Conservation (phyloP, 2,113 vertebrate genomes). For the Carassius carassius region DNA sequence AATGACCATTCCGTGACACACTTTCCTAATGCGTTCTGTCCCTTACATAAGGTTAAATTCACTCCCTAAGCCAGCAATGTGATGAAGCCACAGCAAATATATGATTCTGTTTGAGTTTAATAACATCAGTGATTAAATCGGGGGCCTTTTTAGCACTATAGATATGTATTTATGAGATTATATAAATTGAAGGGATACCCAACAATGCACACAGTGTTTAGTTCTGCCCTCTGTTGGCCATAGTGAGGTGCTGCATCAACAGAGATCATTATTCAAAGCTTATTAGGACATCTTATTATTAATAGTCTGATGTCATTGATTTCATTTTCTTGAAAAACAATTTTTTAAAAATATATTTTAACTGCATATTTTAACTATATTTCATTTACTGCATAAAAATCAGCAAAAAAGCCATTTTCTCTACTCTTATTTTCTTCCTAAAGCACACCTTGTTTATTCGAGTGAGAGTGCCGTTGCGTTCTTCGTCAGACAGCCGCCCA, state of each 20-base stretch:
- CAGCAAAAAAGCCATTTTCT: no score
- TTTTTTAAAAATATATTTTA: not conserved
- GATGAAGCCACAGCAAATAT: not conserved
- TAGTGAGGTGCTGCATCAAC: constrained; percentile 33
- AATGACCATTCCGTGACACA: not conserved
- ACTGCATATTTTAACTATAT: no score
- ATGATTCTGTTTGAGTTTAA: constrained; percentile 23
- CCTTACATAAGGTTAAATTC: not conserved
- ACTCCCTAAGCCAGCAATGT: not conserved
- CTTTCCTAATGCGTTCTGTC: not conserved
- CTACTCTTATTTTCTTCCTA: not conserved
- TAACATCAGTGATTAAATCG: constrained; percentile 48
- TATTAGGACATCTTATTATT: no score
- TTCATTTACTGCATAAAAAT: not conserved
- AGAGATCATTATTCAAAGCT: not conserved
- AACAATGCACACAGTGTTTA: constrained; percentile 13
- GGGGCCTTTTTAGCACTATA: constrained; percentile 40
- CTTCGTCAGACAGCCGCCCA: constrained; percentile 86
- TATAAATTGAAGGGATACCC: constrained; percentile 42
- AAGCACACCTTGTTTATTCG: constrained; percentile 68
- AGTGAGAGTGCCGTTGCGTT: constrained; percentile 85
- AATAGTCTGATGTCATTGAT: no score
- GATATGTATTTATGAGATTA: constrained; percentile 51
- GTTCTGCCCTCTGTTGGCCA: constrained; percentile 70
- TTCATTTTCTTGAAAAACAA: not conserved